A percentile compares a stretch with the other conserved stretches of the same genome.
Evolutionary conservation across 2,888 invertebrate genomes (phyloP).

Genomic region (Cantharis rustica): DNA sequence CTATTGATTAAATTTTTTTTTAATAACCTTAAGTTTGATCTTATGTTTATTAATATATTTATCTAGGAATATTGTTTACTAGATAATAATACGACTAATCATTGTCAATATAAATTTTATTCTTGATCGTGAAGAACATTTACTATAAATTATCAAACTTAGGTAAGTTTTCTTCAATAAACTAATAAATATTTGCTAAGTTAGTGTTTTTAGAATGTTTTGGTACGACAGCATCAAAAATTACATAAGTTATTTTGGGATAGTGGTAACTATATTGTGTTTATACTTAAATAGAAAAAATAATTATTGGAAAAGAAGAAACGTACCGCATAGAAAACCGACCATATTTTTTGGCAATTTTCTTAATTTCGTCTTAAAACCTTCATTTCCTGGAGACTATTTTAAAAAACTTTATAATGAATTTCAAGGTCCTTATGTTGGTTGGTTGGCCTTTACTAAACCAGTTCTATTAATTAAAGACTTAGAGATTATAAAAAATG

Average conservation of each 20-base stretch:
- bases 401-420: slow-evolving; percentile 44
- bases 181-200: background rate
- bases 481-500: slow-evolving; percentile 56
- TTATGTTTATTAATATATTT: no score
- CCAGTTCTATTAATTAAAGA: slow-evolving; percentile 57
- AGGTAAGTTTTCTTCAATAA: background rate
- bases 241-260: background rate
- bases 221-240: background rate
- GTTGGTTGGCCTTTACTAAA: slow-evolving; percentile 58
- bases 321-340: slow-evolving; percentile 51
- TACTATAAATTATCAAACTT: background rate
- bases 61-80: no score
- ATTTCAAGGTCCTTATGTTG: slow-evolving; percentile 50
- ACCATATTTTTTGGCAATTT: slow-evolving; percentile 54
- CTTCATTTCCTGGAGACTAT: slow-evolving; percentile 45
- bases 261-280: slow-evolving; percentile 36
- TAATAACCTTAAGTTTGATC: no score
- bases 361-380: slow-evolving; percentile 46
- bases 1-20: no score
- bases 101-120: no score
- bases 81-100: no score
- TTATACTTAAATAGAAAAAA: slow-evolving; percentile 35
- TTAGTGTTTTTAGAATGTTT: background rate
- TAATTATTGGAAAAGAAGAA: slow-evolving; percentile 54
- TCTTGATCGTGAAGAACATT: no score